These are phyloP conservation scores for Serilophus lunatus DNA, from an alignment of 2,113 vertebrate genomes.

Conservation along the genomic window DNA sequence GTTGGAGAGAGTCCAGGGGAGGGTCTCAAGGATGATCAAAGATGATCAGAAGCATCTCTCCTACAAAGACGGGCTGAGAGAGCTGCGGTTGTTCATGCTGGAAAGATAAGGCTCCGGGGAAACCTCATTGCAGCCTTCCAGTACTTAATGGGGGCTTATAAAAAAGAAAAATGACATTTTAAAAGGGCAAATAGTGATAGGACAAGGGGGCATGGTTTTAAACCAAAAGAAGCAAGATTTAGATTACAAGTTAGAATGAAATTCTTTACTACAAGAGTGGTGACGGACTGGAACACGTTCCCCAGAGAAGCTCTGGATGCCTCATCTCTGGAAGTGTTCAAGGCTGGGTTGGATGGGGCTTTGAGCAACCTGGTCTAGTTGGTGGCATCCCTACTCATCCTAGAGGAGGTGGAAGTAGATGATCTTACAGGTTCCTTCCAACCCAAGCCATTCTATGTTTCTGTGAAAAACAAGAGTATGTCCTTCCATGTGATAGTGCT, in stretches of 20 bases:
- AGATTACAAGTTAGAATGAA: not conserved
- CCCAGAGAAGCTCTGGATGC: not conserved
- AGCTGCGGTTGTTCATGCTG: not conserved
- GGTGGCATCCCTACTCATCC: too few species aligned
- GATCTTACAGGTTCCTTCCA: not conserved
- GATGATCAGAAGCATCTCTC: not conserved
- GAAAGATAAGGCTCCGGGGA: not conserved
- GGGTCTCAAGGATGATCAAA: not conserved
- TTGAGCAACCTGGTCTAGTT: not conserved
- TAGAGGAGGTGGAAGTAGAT: not conserved
- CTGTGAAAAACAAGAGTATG: not conserved
- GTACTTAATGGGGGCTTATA: not conserved
- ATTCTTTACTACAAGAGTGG: fast-evolving
- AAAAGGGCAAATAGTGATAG: not conserved
- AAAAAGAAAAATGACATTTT: not conserved
- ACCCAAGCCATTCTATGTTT: fast-evolving
- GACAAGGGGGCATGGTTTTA: not conserved
- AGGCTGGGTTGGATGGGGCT: not conserved
- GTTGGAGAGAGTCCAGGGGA: not conserved
- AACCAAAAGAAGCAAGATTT: not conserved
- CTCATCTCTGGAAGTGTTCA: not conserved
- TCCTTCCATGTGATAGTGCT: not conserved
- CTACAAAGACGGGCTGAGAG: not conserved
- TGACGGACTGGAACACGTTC: not conserved
- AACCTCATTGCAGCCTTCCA: not conserved